Percentiles rank a stretch among this genome's conserved stretches.
Conservation (phyloP, 1,140 invertebrate species). For the Agrilus planipennis region DNA sequence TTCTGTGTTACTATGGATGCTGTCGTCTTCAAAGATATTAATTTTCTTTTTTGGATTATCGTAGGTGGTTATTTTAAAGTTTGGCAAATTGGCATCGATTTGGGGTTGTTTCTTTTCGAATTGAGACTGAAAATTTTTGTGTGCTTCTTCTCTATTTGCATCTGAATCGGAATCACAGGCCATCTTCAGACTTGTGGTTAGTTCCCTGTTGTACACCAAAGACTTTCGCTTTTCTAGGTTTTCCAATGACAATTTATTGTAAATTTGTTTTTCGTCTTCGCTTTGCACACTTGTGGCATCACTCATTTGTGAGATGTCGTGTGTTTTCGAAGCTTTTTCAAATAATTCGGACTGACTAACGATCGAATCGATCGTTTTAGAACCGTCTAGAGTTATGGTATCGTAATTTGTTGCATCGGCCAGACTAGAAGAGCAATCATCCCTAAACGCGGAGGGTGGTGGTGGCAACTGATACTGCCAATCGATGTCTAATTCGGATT, state of each 20-base stretch:
- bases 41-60: slow-evolving; percentile 31
- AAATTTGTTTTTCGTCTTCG: slow-evolving; percentile 21
- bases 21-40: slow-evolving; percentile 34
- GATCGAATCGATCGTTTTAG: slow-evolving; percentile 26
- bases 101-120: slow-evolving; percentile 5
- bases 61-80: slow-evolving; percentile 34
- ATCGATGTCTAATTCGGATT: slow-evolving; percentile 25
- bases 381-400: slow-evolving; percentile 19
- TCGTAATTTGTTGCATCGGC: slow-evolving; percentile 27
- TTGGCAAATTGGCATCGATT: slow-evolving; percentile 22
- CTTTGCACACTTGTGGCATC: slow-evolving; percentile 18
- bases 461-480: slow-evolving; percentile 54
- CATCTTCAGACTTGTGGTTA: slow-evolving; percentile 32
- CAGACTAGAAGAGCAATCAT: slow-evolving; percentile 32
- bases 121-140: neutral
- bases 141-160: neutral
- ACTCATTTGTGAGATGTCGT: slow-evolving; percentile 22
- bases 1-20: slow-evolving; percentile 27
- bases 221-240: slow-evolving; percentile 31
- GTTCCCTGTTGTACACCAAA: slow-evolving; percentile 31
- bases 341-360: slow-evolving; percentile 31
- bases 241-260: slow-evolving; percentile 29
- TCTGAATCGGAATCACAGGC: slow-evolving; percentile 2
- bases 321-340: slow-evolving; percentile 26
- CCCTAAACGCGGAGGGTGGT: slow-evolving; percentile 47